Evolutionary conservation across 1,140 invertebrate species (phyloP).

Genomic region (Drosophila orena): DNA sequence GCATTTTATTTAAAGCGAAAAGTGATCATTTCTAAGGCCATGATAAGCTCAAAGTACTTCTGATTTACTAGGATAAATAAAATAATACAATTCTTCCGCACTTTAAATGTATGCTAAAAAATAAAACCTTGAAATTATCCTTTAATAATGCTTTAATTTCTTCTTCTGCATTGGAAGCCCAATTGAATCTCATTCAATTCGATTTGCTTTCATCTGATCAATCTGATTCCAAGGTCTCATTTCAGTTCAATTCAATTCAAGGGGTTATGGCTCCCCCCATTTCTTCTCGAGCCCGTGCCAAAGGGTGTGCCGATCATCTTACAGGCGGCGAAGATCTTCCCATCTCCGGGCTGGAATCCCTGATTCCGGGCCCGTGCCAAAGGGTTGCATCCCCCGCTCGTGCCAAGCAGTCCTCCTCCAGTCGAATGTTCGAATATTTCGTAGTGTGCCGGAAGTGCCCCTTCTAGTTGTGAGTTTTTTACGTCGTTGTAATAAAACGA

Average conservation of each 20-base stretch:
- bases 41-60: no score
- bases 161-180: no score
- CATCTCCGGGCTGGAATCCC: constrained; percentile 24
- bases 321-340: constrained; percentile 14
- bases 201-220: no score
- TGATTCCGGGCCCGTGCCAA: constrained; percentile 52
- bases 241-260: background rate
- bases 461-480: constrained; percentile 40
- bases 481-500: constrained; percentile 77
- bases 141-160: no score
- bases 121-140: no score
- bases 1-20: no score
- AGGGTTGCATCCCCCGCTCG: constrained; percentile 62
- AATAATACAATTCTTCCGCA: no score
- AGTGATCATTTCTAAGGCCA: no score
- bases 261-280: background rate
- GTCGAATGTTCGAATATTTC: constrained; percentile 13
- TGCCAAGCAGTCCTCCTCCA: constrained; percentile 44
- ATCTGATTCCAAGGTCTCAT: background rate
- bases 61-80: no score
- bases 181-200: no score
- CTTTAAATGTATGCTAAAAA: no score
- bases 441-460: constrained; percentile 62
- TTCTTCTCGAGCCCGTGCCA: constrained; percentile 28
- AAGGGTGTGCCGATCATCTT: constrained; percentile 45